Conservation (phyloP, 2,888 invertebrate genomes). For the Helleia helle region DNA sequence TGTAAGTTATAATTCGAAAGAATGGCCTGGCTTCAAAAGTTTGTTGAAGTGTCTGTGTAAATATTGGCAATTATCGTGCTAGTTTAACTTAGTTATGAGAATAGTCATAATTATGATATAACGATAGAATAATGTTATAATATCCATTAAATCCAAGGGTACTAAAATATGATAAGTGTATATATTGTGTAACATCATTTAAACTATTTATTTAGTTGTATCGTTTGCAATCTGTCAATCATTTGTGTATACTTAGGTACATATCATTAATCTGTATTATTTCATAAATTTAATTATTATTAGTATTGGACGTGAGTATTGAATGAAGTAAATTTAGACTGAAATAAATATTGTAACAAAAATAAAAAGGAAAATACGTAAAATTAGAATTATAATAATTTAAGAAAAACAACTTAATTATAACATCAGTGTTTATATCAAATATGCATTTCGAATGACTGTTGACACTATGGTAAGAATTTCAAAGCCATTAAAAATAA, state of each 20-base stretch:
- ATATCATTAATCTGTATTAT: slow-evolving; percentile 64
- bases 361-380: neutral
- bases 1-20: too few species aligned
- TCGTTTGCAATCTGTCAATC: slow-evolving; percentile 60
- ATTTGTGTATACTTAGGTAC: slow-evolving; percentile 70
- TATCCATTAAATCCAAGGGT: slow-evolving; percentile 69
- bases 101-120: slow-evolving; percentile 44
- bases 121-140: slow-evolving; percentile 52
- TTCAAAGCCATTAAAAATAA: too few species aligned
- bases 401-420: too few species aligned
- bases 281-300: slow-evolving; percentile 24
- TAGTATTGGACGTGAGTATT: slow-evolving; percentile 14
- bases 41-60: slow-evolving; percentile 2
- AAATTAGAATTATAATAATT: too few species aligned
- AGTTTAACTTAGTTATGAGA: slow-evolving; percentile 40
- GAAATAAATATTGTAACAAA: neutral
- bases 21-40: slow-evolving; percentile 2
- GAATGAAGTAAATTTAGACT: slow-evolving; percentile 10
- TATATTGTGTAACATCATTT: slow-evolving; percentile 60
- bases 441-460: slow-evolving; percentile 9
- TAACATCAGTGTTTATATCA: too few species aligned
- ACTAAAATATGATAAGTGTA: slow-evolving; percentile 67
- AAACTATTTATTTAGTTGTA: slow-evolving; percentile 67
- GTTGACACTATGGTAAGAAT: too few species aligned
- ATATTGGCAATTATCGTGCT: slow-evolving; percentile 34